Evolutionary conservation across 2,888 invertebrate genomes (phyloP), one percentile per base, ranked within the genome.

Genomic region (Papilio demoleus): DNA sequence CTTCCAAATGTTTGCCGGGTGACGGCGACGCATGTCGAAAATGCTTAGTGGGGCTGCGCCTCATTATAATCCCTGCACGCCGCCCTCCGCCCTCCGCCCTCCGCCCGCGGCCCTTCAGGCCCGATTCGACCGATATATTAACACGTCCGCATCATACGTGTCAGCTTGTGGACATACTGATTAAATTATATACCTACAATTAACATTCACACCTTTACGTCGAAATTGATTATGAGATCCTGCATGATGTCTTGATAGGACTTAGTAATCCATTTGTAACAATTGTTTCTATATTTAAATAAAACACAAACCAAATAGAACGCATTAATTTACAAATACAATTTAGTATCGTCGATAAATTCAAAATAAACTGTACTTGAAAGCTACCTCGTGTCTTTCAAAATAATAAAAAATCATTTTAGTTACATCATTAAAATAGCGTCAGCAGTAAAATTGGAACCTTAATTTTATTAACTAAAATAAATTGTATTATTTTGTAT

Each of bases 21-120:
- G 92, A 88, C 88, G 88, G 87, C 88, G 84, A 90, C 90, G 92
- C 92, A 92, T 92, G 92, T 91, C 91, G 88, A 91, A 90, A 91
- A 92, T 92, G 88, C 92, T 92, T 92, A 90, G 89, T 89, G 90
- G 90, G 91, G 90, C 85, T 82, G 86, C 83, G 83, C 87, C 90
- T 92, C 92, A 92, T 92, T 92, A 92, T 90, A 90, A 90, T 89
- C 90, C 89, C 85, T 81, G 84, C 88, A 84, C 79, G 84, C 81
- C 86, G 79, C 85, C 85, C 74, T 76, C 80, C 77, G 80, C 75
- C 75, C 45, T n/a, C n/a, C 42, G 22, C 31, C 82, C 78, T n/a
- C 78, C 74, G 76, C 80, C 77, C 80, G 75, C 75, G 73, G 73
- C 73, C 74, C 77, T 76, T 72, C 68, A 75, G 73, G 70, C 75